These are phyloP conservation scores for Ganaspis sp. DNA, from an alignment of 1,140 invertebrate genomes.

Conservation along the genomic window DNA sequence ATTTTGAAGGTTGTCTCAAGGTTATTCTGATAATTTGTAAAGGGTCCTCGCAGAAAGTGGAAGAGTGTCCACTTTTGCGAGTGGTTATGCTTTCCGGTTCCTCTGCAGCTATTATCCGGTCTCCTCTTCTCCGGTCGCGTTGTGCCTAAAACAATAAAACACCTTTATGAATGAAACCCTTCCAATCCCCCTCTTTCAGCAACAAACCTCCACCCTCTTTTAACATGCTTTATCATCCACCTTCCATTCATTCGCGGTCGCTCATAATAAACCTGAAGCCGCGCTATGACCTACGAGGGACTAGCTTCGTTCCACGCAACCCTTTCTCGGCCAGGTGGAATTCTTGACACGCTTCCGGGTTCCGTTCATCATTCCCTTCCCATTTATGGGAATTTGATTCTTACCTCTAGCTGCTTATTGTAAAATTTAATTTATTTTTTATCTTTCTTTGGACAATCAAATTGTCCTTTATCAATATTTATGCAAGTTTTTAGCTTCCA, in stretches of 20 bases:
- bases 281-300: constrained; percentile 9
- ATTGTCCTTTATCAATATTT: no score
- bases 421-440: neutral
- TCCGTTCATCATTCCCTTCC: neutral
- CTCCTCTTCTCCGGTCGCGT: constrained; percentile 23
- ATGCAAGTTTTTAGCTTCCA: no score
- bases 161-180: constrained; percentile 70
- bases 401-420: no score
- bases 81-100: constrained; percentile 72
- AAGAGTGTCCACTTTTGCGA: constrained; percentile 61
- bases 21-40: constrained; percentile 57
- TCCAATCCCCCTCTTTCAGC: constrained; percentile 45
- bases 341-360: constrained; percentile 1
- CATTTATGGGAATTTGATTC: no score
- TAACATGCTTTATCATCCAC: constrained; percentile 60
- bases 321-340: constrained; percentile 8
- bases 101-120: constrained; percentile 45
- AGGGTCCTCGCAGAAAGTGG: constrained; percentile 57
- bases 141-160: constrained; percentile 63
- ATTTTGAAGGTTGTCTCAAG: constrained; percentile 26
- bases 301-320: neutral
- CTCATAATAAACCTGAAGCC: constrained; percentile 52
- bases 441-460: neutral
- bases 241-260: constrained; percentile 61
- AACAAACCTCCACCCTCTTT: constrained; percentile 37